Conservation (phyloP, 2,888 invertebrate genomes). For the Agelastica alni region DNA sequence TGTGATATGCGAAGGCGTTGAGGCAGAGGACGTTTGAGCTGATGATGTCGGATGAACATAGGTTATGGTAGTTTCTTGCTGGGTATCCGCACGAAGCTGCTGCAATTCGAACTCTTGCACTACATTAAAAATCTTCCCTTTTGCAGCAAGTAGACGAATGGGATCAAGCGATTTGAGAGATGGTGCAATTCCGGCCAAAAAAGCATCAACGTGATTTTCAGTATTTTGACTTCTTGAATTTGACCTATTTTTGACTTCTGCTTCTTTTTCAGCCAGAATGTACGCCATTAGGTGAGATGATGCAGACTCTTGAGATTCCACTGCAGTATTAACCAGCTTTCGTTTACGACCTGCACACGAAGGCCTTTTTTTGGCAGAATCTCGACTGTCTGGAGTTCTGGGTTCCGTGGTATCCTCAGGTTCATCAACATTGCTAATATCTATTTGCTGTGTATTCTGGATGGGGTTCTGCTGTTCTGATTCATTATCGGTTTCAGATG, state of each 20-base stretch:
- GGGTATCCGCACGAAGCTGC: slow-evolving; percentile 13
- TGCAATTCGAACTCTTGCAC: slow-evolving; percentile 28
- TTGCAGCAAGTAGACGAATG: slow-evolving; percentile 25
- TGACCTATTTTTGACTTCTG: slow-evolving; percentile 13
- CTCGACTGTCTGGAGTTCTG: background rate
- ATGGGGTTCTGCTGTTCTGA: slow-evolving; percentile 9
- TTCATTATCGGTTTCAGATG: background rate
- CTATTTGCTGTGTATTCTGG: slow-evolving; percentile 4
- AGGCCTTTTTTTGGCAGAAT: slow-evolving; percentile 1
- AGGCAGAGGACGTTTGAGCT: background rate
- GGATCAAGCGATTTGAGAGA: slow-evolving; percentile 33
- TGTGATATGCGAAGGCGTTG: slow-evolving; percentile 4
- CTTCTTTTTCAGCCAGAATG: slow-evolving; percentile 37
- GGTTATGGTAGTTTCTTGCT: slow-evolving; percentile 1
- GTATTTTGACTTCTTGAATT: slow-evolving; percentile 10
- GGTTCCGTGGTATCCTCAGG: slow-evolving; percentile 7
- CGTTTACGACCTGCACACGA: slow-evolving; percentile 16
- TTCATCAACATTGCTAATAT: slow-evolving; percentile 1
- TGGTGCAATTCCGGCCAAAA: slow-evolving; percentile 34
- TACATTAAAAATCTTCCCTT: slow-evolving; percentile 32
- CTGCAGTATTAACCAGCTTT: slow-evolving; percentile 9
- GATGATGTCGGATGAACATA: too few species aligned
- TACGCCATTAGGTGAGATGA: slow-evolving; percentile 36
- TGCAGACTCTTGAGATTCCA: slow-evolving; percentile 28
- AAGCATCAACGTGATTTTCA: slow-evolving; percentile 36